Conservation (phyloP, 2,797 vertebrate genomes). For the Eulemur rubriventer region DNA sequence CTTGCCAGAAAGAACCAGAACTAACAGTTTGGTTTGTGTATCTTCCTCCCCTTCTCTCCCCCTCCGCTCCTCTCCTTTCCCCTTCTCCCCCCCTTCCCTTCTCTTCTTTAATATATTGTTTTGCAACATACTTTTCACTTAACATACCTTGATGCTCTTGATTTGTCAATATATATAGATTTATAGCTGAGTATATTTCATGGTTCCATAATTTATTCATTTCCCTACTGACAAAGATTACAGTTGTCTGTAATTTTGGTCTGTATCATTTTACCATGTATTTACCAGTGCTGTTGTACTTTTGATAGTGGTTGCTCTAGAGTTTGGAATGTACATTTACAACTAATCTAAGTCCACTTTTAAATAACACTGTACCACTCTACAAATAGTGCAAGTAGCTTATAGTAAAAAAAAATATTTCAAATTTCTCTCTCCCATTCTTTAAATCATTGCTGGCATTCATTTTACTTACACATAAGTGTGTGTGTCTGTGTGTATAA, state of each 20-base stretch:
- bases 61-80: not conserved
- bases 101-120: not conserved
- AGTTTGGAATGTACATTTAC: not conserved
- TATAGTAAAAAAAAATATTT: not conserved
- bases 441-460: not conserved
- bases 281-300: not conserved
- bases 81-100: too few relatives aligned
- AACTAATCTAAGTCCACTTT: not conserved
- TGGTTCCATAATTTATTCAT: not conserved
- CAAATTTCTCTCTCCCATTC: not conserved
- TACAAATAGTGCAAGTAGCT: not conserved
- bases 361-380: not conserved
- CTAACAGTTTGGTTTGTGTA: not conserved
- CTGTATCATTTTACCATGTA: not conserved
- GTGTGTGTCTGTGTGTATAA: not conserved
- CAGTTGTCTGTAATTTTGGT: not conserved
- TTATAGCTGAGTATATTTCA: not conserved
- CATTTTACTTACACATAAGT: not conserved
- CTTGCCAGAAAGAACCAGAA: conserved; percentile 26
- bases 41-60: not conserved
- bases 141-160: not conserved
- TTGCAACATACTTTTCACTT: not conserved
- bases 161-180: not conserved
- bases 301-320: not conserved
- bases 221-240: not conserved